Evolutionary conservation across 2,888 invertebrate species (phyloP).

Genomic region (Melanchra persicariae): DNA sequence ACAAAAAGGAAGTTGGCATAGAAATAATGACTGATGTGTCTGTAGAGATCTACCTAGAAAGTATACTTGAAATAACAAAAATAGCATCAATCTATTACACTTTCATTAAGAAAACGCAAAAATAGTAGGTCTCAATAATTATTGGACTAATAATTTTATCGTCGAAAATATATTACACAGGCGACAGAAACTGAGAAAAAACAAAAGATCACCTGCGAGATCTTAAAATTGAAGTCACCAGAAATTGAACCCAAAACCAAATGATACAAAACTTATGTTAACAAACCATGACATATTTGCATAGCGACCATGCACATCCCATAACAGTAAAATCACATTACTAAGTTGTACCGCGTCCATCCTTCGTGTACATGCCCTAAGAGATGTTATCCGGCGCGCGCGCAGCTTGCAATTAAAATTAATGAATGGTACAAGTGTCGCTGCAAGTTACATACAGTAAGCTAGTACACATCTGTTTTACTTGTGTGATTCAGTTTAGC

Average conservation of each 20-base stretch:
- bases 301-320: conserved; percentile 17
- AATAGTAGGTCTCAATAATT: background rate
- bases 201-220: background rate
- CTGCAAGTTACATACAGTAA: conserved; percentile 60
- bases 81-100: background rate
- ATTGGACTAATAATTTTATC: background rate
- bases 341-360: conserved; percentile 42
- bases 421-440: conserved; percentile 76
- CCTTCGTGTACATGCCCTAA: conserved; percentile 55
- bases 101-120: too few species aligned
- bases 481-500: conserved; percentile 51
- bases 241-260: background rate
- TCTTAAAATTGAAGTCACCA: background rate
- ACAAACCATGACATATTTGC: conserved; percentile 20
- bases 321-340: conserved; percentile 37
- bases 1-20: background rate
- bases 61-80: background rate
- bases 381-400: conserved; percentile 72
- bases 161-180: background rate
- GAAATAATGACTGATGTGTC: background rate
- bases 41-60: background rate
- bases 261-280: background rate
- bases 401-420: conserved; percentile 80
- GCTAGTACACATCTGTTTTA: conserved; percentile 59
- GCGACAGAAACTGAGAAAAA: background rate